Percentiles rank a stretch among this genome's conserved stretches.
Evolutionary conservation across 2,797 vertebrate genomes (phyloP).

Genomic region (Vespertilio murinus): DNA sequence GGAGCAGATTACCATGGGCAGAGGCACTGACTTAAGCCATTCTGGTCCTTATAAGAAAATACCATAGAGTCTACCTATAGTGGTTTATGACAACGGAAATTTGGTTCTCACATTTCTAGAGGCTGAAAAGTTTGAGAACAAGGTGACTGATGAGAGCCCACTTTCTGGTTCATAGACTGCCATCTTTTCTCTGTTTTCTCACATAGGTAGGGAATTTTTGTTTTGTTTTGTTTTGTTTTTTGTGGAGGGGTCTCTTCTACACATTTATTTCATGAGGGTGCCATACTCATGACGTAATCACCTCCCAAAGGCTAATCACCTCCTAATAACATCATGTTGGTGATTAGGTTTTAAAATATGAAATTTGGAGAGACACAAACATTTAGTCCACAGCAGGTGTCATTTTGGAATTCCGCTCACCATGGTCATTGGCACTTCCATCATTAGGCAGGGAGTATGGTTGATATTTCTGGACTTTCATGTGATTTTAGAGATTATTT

Average conservation of each 20-base stretch:
- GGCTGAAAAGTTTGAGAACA: neutral
- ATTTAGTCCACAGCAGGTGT: neutral
- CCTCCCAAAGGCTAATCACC: neutral
- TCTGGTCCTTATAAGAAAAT: neutral
- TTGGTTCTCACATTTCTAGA: neutral
- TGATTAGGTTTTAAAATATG: neutral
- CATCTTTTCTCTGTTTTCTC: neutral
- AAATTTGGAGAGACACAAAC: neutral
- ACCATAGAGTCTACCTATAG: too few species aligned
- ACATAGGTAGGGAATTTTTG: too few species aligned
- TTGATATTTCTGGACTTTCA: neutral
- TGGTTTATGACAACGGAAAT: neutral
- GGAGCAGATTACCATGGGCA: neutral
- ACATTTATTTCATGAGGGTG: neutral
- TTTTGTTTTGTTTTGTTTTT: too few species aligned
- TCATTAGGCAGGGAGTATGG: neutral
- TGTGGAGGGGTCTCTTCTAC: neutral
- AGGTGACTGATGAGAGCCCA: neutral
- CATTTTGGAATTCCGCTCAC: neutral
- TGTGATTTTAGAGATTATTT: neutral
- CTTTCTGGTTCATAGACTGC: neutral
- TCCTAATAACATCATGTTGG: neutral
- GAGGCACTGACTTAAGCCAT: neutral
- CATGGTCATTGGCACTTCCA: accelerated
- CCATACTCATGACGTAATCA: neutral